Percentiles rank a stretch among this genome's conserved stretches.
Conservation (phyloP, 2,888 invertebrate species). For the Apamea sordens region DNA sequence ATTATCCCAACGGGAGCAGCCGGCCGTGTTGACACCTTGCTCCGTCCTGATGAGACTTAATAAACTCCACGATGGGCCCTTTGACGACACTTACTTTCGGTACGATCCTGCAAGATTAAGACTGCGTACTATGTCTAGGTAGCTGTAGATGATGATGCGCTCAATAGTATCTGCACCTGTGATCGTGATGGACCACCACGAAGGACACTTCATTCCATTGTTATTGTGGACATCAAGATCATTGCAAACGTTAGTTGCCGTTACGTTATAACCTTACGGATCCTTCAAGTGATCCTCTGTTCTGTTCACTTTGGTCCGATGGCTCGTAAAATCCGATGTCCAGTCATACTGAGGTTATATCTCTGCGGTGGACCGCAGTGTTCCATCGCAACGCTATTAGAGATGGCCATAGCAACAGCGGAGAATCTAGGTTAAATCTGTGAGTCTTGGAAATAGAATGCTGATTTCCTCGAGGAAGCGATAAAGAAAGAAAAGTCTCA, state of each 20-base stretch:
- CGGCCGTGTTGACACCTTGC: constrained; percentile 81
- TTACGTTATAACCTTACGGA: constrained; percentile 29
- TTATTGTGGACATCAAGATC: constrained; percentile 43
- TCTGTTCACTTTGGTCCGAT: constrained; percentile 43
- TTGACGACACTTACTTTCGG: constrained; percentile 60
- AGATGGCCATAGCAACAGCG: constrained; percentile 48
- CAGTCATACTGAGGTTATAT: constrained; percentile 47
- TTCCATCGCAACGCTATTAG: constrained; percentile 38
- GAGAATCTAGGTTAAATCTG: constrained; percentile 50
- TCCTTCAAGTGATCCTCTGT: constrained; percentile 56
- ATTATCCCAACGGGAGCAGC: constrained; percentile 82
- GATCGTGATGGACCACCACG: constrained; percentile 43
- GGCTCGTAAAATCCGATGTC: constrained; percentile 61
- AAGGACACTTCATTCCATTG: constrained; percentile 39
- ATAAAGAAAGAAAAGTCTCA: constrained; percentile 57
- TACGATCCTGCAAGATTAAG: constrained; percentile 50
- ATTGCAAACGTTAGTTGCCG: constrained; percentile 36
- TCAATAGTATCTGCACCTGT: constrained; percentile 41
- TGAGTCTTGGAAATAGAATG: constrained; percentile 42
- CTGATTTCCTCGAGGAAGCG: constrained; percentile 62
- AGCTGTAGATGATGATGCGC: constrained; percentile 17
- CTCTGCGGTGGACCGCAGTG: constrained; percentile 42
- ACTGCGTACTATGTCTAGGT: constrained; percentile 16
- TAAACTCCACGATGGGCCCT: constrained; percentile 63
- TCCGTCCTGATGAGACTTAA: constrained; percentile 74